Conservation (phyloP, 2,113 vertebrate species). For the Ceyx margarethae region DNA sequence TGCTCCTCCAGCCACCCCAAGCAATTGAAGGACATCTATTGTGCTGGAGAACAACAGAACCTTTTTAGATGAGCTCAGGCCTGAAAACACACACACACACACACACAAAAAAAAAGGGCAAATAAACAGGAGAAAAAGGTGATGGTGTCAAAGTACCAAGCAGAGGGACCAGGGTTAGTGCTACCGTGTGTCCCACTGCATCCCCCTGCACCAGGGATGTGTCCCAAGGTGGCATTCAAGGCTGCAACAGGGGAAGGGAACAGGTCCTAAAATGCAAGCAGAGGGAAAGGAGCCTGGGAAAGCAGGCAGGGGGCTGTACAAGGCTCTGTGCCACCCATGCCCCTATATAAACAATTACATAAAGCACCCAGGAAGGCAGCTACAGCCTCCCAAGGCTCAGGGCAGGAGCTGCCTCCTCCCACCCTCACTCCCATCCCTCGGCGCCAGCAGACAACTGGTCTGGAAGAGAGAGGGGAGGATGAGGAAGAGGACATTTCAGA, state of each 20-base stretch:
- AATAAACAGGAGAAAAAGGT: not conserved
- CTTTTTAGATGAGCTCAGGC: not conserved
- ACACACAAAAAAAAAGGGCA: not conserved
- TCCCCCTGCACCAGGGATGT: not conserved
- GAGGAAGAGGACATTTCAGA: not conserved
- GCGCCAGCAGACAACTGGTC: not conserved
- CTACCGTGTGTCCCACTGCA: not conserved
- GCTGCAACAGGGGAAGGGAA: not conserved
- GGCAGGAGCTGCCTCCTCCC: not conserved
- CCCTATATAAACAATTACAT: accelerated
- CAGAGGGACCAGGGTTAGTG: accelerated
- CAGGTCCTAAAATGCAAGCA: not conserved
- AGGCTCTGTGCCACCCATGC: not conserved
- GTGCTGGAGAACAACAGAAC: conserved; percentile 3
- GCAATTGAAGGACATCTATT: not conserved
- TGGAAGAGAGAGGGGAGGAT: not conserved
- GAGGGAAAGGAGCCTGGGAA: not conserved
- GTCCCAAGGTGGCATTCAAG: not conserved
- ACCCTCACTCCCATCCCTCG: not conserved
- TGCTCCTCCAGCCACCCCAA: not conserved
- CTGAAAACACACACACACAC: not conserved
- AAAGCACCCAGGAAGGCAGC: not conserved
- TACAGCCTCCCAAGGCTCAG: not conserved
- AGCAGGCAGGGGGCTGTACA: not conserved
- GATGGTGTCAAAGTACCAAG: not conserved